Evolutionary conservation across 2,113 vertebrate genomes (phyloP).

Genomic region (Elephas maximus): DNA sequence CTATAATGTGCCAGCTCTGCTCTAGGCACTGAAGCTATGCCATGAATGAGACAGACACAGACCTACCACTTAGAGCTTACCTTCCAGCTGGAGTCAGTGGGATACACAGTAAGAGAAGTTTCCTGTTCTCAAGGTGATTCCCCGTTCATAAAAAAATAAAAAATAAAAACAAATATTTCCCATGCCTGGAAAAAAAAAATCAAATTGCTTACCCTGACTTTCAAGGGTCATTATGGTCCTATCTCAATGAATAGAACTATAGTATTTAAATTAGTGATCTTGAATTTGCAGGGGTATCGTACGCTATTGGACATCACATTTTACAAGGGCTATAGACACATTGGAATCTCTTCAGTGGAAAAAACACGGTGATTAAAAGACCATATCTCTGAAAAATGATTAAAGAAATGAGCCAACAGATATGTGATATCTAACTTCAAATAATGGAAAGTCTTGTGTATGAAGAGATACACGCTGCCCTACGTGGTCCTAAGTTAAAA

Average conservation of each 20-base stretch:
- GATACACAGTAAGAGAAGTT: background rate
- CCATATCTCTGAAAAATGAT: background rate
- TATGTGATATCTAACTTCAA: background rate
- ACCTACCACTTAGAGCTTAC: background rate
- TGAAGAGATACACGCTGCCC: background rate
- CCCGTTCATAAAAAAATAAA: background rate
- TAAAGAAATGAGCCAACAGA: background rate
- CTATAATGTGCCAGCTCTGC: background rate
- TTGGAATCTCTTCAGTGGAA: background rate
- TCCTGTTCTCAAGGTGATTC: background rate
- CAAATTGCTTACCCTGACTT: background rate
- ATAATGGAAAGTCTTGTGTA: background rate
- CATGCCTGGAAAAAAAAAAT: conserved; percentile 5
- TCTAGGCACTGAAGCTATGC: background rate
- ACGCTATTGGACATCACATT: background rate
- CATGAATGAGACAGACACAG: background rate
- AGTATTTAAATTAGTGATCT: background rate
- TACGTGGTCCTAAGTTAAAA: background rate
- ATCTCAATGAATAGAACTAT: background rate
- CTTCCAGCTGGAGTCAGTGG: background rate
- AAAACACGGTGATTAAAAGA: background rate
- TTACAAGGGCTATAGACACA: background rate
- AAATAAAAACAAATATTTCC: no score
- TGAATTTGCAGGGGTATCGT: background rate
- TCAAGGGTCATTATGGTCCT: background rate